Base-by-base conservation (phyloP, 1,140 invertebrate species). In the Halyomorpha halys region DNA sequence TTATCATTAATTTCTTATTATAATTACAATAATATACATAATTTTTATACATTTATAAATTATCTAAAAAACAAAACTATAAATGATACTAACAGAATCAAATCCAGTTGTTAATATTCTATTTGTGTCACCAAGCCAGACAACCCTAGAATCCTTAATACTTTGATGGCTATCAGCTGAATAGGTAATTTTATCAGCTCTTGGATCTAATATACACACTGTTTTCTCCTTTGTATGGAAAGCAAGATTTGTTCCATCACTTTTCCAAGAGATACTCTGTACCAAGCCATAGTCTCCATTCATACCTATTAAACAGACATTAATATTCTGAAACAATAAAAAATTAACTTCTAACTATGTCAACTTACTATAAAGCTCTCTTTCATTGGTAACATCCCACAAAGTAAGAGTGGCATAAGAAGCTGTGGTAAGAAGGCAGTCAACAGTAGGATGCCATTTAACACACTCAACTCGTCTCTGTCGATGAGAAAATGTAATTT, bases 71-170 rank as follows among this genome's bases (percentile, higher is more conserved):
- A 47, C 2, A 47, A 23, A 61, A 18, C 6, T 59, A 45, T 23
- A 47, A 53, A 14, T 14, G 4, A 30, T 18, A 68, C 65, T 65
- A 74, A 81, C 80, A 60, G 71, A 71, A 70, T 76, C 75, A 72
- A 81, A 79, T 71, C 86, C 86, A 64, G 91, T 93, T 4, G 91
- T 91, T 0, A 95, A 72, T 65, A 97, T 84, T 68, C 82, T 81
- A 44, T 90, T 83, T 64, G 83, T 83, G 68, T 90, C 85, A 18
- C 90, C 91, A 0, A 96, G 76, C 90, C 91, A 97, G 0, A 92
- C 84, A 2, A 94, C 82, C 63, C 91, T 78, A 0, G 91, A 94
- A 73, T 96, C 94, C 75, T 93, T 94, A 59, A 93, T 88, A 71
- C 86, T 90, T 72, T 87, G 86, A 74, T 93, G 90, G 71, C 88